Base-by-base conservation (phyloP, 2,797 vertebrate genomes). In the Eptatretus atami region DNA sequence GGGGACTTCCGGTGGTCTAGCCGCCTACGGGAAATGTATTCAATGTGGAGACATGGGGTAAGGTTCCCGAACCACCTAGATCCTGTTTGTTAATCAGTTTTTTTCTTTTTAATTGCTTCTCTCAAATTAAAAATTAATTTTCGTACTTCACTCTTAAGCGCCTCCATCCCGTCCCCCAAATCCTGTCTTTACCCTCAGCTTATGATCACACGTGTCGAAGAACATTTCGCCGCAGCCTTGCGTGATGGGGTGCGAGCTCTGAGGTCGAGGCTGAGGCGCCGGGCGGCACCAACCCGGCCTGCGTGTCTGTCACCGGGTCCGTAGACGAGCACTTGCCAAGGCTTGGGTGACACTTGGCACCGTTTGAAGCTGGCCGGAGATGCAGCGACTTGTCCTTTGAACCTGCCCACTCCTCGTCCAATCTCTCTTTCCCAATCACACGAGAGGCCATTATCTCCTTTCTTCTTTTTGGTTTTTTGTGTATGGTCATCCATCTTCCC, bases 261-360 rank as follows among this genome's bases (percentile, higher is more conserved):
- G 55, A 15, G 15, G 15, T 15, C 11, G 55, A 60, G 11, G 55
- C 55, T 24, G 55, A 60, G 55, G 15, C 55, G 55, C 10, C 55
- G 55, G 55, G 15, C 15, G 55, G 15, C 55, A 60, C 15, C 55
- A 15, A 15, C 15, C 24, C 55, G 55, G 15, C 55, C 71, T 76
- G 75, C 69, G 71, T 75, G 31, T 77, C 78, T 66, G 77, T 78
- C 74, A 77, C 76, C 12, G 74, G 78, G 53, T 81, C 78, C 1
- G 79, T 81, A 1, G 79, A 81, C 6, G 78, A 80, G 69, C 79
- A 81, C 69, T 81, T 10, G 76, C 79, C 71, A 80, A 81, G 69
- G 79, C 79, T 61, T 81, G 68, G 79, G 79, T 11, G 78, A 79
- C 67, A 77, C 78, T 68, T 81, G 79, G 79, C 73, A 73, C 52